Conservation (phyloP, 2,888 invertebrate genomes). For the Caenorhabditis becei region DNA sequence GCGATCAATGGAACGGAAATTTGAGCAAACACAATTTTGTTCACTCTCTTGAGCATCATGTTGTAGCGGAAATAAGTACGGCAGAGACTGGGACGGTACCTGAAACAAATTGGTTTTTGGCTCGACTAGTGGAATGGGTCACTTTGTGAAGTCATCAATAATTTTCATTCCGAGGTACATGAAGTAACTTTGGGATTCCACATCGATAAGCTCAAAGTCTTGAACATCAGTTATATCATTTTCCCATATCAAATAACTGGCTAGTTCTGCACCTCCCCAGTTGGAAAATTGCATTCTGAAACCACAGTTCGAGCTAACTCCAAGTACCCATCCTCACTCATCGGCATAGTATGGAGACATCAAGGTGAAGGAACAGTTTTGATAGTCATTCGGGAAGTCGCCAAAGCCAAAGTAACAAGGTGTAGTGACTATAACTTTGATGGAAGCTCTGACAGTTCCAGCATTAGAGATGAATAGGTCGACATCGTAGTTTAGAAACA, state of each 20-base stretch:
- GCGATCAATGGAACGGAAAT: slow-evolving; percentile 7
- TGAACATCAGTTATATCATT: slow-evolving; percentile 13
- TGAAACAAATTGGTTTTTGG: background rate
- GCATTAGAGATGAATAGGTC: background rate
- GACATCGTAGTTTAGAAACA: slow-evolving; percentile 10
- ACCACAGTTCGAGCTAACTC: background rate
- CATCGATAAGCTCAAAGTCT: slow-evolving; percentile 28
- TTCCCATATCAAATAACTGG: background rate
- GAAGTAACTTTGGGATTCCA: slow-evolving; percentile 16
- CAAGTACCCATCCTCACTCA: slow-evolving; percentile 14
- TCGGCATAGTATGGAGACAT: slow-evolving; percentile 27
- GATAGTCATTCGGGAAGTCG: slow-evolving; percentile 53
- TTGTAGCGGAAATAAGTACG: slow-evolving; percentile 23
- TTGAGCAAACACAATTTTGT: slow-evolving; percentile 16
- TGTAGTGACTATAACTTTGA: slow-evolving; percentile 15
- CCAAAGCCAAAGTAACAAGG: slow-evolving; percentile 48
- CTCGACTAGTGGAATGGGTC: background rate
- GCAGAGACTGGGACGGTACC: background rate
- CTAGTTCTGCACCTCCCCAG: slow-evolving; percentile 15
- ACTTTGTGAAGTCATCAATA: background rate
- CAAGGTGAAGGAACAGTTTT: slow-evolving; percentile 48
- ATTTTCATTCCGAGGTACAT: slow-evolving; percentile 24
- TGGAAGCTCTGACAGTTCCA: slow-evolving; percentile 19
- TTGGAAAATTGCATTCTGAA: slow-evolving; percentile 33
- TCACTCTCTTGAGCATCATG: slow-evolving; percentile 30